A percentile compares a stretch with the other conserved stretches of the same genome.
These are phyloP conservation scores for Pseudopodoces humilis DNA, from an alignment of 2,113 vertebrate species.

Conservation along the genomic window DNA sequence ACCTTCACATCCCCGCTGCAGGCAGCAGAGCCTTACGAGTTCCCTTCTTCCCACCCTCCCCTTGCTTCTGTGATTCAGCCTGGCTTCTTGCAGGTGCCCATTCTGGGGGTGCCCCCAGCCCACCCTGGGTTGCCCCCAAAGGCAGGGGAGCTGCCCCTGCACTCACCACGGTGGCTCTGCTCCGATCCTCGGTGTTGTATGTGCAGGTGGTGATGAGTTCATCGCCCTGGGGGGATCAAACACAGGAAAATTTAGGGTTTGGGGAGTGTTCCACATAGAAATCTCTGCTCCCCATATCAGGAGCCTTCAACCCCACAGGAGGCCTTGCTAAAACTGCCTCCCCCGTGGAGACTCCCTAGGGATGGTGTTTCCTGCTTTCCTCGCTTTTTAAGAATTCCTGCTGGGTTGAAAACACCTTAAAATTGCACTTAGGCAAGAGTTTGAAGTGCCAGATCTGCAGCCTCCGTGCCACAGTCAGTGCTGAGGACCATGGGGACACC, in stretches of 20 bases:
- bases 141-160: not conserved
- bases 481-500: fast-evolving
- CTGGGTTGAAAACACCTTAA: not conserved
- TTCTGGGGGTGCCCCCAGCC: not conserved
- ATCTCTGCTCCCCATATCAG: not conserved
- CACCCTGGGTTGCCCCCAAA: not conserved
- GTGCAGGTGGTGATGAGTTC: slow-evolving; percentile 89
- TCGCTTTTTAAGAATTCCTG: not conserved
- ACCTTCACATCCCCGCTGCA: not conserved
- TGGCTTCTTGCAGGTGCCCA: not conserved
- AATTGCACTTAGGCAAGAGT: not conserved
- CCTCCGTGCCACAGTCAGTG: fast-evolving
- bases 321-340: not conserved
- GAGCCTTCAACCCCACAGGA: fast-evolving
- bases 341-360: not conserved
- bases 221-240: slow-evolving; percentile 79
- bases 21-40: not conserved
- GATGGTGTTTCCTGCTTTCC: not conserved
- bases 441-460: not conserved
- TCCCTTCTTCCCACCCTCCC: not conserved
- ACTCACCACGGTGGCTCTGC: slow-evolving; percentile 86
- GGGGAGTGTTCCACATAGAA: fast-evolving
- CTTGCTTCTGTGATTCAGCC: not conserved
- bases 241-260: fast-evolving
- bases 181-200: slow-evolving; percentile 85